Percentiles rank a stretch among this genome's conserved stretches.
These are phyloP conservation scores for Fregetta grallaria DNA, from an alignment of 2,113 vertebrate species.

Conservation along the genomic window DNA sequence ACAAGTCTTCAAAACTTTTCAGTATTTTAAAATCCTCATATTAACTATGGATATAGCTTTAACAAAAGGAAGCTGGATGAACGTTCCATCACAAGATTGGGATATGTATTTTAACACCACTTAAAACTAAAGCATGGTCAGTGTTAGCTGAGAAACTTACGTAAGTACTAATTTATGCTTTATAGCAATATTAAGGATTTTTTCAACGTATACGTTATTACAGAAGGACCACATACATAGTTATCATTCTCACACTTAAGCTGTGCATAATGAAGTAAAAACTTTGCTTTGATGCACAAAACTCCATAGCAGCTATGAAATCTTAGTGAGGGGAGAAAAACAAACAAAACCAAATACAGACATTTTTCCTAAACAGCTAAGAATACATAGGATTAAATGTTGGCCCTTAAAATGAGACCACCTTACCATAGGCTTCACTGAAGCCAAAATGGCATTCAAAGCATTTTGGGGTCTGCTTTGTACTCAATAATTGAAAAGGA, in stretches of 20 bases:
- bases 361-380: neutral
- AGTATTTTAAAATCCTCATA: neutral
- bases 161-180: neutral
- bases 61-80: neutral
- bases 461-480: neutral
- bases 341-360: neutral
- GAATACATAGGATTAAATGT: neutral
- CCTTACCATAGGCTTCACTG: neutral
- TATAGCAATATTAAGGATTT: neutral
- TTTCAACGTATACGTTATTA: neutral
- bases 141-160: neutral
- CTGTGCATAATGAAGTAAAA: neutral
- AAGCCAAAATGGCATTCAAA: neutral
- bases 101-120: neutral
- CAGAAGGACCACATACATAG: neutral
- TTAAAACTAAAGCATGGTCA: neutral
- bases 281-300: neutral
- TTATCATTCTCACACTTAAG: neutral
- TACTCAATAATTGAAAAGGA: neutral
- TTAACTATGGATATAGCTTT: neutral
- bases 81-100: neutral
- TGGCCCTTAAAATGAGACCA: neutral
- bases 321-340: neutral
- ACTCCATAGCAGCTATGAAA: neutral
- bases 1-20: neutral